Conservation (phyloP, 1,140 invertebrate species). For the Sitodiplosis mosellana region DNA sequence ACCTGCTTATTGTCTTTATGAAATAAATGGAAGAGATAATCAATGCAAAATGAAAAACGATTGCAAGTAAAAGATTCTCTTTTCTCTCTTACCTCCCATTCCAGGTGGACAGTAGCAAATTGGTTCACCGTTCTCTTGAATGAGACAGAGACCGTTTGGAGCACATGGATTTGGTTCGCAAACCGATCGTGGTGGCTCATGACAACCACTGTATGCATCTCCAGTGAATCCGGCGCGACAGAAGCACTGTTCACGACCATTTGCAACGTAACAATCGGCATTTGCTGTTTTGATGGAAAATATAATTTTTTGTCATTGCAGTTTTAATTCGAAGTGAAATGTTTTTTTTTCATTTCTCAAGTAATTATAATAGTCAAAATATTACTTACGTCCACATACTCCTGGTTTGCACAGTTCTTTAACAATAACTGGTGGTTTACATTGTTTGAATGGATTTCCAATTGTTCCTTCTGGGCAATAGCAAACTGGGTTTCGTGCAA, state of each 20-base stretch:
- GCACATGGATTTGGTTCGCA: constrained; percentile 64
- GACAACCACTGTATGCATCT: constrained; percentile 56
- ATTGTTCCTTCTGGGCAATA: constrained; percentile 55
- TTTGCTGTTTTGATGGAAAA: no score
- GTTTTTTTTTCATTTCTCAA: no score
- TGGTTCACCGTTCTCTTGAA: constrained; percentile 43
- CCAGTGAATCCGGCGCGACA: constrained; percentile 54
- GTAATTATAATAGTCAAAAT: no score
- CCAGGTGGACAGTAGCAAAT: constrained; percentile 56
- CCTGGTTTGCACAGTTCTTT: constrained; percentile 51
- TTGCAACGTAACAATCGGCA: constrained; percentile 55
- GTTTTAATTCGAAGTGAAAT: no score
- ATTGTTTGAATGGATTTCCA: constrained; percentile 61
- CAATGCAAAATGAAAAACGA: no score
- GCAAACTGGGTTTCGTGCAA: constrained; percentile 52
- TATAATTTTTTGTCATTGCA: no score
- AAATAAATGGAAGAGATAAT: no score
- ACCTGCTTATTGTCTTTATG: no score
- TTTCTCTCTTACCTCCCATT: no score
- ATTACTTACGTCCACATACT: constrained; percentile 57
- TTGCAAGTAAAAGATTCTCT: no score
- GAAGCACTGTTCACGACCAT: constrained; percentile 54
- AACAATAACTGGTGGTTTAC: constrained; percentile 33
- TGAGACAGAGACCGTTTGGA: constrained; percentile 46
- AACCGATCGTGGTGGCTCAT: constrained; percentile 36